Evolutionary conservation across 2,888 invertebrate genomes (phyloP), one percentile per base, ranked within the genome.

Genomic region (Imbricaverruca yamaguchii): DNA sequence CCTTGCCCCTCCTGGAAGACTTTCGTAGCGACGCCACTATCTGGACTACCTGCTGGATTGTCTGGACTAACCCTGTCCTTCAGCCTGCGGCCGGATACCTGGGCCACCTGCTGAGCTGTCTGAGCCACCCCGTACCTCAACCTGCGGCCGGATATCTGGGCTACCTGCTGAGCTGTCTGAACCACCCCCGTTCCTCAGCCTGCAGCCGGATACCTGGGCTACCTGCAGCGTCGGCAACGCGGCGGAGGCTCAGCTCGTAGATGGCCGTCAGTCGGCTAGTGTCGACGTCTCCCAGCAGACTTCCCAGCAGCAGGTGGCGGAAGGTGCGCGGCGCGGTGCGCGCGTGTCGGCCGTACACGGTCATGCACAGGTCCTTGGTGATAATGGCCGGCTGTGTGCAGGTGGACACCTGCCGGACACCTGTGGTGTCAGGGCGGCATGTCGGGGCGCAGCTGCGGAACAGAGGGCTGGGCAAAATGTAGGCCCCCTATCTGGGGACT

Each of bases 341-440:
- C 0, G 95, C 95, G 88, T 98, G 98, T 84, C 99, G 91, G 0
- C 98, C 97, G 86, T 97, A 96, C 85, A 98, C 96, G 83, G 97
- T 93, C 91, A 98, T 93, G 85, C 97, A 97, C 83, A 99, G 90
- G 89, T 99, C 99, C 89, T 99, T 99, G 55, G 99, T 99, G 81
- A 99, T 92, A 84, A 99, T 98, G 21, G 97, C 98, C 2, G 98
- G 98, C 81, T 98, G 93, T 69, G 95, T 95, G 88, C 98, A 98
- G 88, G 97, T 97, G 87, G 98, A 98, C 89, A 98, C 90, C 97
- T 97, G 85, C 18, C 86, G 87, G 84, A 39, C 39, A 39, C 39
- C n/a, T n/a, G 39, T 4, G 39, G 39, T 39, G 39, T 39, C 39
- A 39, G 39, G 39, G 4, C 39, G 39, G 39, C 39, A 39, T 39